These are phyloP conservation scores for Rhagoletis pomonella DNA, from an alignment of 1,140 invertebrate genomes.

Conservation along the genomic window DNA sequence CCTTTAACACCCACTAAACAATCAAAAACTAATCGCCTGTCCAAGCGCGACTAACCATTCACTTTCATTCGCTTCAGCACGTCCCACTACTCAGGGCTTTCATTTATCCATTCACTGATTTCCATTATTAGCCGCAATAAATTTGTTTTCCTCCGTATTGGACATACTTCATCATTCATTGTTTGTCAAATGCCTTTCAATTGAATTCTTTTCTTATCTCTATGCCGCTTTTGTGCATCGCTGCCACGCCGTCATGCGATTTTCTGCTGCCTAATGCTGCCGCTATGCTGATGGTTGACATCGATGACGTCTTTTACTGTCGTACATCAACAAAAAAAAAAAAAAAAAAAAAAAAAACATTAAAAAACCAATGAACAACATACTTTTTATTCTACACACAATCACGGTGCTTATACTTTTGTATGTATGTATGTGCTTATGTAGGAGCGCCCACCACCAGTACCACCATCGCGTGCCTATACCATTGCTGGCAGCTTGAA, in stretches of 20 bases:
- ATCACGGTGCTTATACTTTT: background rate
- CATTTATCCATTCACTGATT: constrained; percentile 46
- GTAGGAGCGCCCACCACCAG: constrained; percentile 90
- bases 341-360: too few species aligned
- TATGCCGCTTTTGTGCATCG: background rate
- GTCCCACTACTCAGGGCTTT: background rate
- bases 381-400: background rate
- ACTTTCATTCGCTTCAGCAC: background rate
- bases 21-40: constrained; percentile 40
- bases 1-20: background rate
- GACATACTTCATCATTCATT: constrained; percentile 50
- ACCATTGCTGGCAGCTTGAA: constrained; percentile 94
- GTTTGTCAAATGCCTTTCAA: constrained; percentile 51
- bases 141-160: constrained; percentile 37
- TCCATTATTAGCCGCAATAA: constrained; percentile 36
- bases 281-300: background rate
- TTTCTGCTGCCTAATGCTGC: background rate
- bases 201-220: constrained; percentile 52
- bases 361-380: background rate
- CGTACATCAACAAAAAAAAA: background rate
- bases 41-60: background rate
- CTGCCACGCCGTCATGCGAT: background rate
- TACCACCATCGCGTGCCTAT: constrained; percentile 91
- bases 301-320: background rate
- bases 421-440: constrained; percentile 17